Conservation (phyloP, 2,888 invertebrate genomes). For the Escarpia spicata region DNA sequence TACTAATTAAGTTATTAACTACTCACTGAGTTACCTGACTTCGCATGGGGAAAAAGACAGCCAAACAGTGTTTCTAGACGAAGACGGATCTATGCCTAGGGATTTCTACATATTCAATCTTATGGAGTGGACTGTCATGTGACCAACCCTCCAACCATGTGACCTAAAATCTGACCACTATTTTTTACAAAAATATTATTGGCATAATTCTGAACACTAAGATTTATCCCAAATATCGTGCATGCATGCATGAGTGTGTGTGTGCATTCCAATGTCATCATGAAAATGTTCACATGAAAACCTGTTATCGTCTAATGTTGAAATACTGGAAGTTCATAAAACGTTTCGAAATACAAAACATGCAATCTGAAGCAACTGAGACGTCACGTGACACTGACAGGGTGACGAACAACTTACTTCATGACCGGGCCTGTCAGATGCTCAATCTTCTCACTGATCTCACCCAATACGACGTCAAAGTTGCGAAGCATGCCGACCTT, state of each 20-base stretch:
- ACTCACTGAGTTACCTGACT: too few species aligned
- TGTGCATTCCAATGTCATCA: background rate
- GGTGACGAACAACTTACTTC: background rate
- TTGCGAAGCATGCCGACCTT: background rate
- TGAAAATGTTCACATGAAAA: too few species aligned
- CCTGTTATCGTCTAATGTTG: background rate
- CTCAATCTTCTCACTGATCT: slow-evolving; percentile 22
- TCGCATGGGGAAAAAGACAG: too few species aligned
- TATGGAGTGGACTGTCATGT: too few species aligned
- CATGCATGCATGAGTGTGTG: background rate
- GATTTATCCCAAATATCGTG: background rate
- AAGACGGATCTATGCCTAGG: too few species aligned
- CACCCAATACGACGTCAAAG: background rate
- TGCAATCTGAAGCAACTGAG: background rate
- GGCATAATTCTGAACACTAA: too few species aligned
- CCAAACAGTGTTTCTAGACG: too few species aligned
- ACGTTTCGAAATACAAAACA: background rate
- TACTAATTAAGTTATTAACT: too few species aligned
- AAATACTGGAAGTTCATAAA: background rate
- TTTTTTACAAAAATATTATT: too few species aligned
- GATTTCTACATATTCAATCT: too few species aligned
- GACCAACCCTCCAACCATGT: too few species aligned
- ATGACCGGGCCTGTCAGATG: background rate
- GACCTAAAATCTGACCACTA: too few species aligned
- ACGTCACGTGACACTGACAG: background rate